Conservation (phyloP, 2,888 invertebrate species). For the Chrysotoxum bicinctum region DNA sequence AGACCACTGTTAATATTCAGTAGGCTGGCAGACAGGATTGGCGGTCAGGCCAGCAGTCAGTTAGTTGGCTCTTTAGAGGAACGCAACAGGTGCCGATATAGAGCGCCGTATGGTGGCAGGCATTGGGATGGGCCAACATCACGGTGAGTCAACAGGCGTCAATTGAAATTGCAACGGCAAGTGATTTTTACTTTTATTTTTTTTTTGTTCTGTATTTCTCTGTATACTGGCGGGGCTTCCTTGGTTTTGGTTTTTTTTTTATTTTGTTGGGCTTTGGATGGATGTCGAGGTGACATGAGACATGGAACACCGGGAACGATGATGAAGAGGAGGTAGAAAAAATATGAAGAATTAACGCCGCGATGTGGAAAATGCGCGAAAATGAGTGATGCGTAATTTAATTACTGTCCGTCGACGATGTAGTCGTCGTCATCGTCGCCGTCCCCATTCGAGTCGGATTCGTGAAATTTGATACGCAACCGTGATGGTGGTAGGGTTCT, state of each 20-base stretch:
- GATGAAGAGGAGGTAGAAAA: neutral
- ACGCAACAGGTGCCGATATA: constrained; percentile 60
- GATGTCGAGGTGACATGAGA: constrained; percentile 24
- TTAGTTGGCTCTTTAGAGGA: constrained; percentile 47
- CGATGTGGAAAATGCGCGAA: constrained; percentile 73
- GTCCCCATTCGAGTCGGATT: constrained; percentile 1
- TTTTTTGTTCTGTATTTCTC: neutral
- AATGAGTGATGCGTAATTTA: constrained; percentile 73
- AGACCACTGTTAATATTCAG: constrained; percentile 63
- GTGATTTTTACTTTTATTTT: constrained; percentile 37
- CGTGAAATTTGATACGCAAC: constrained; percentile 60
- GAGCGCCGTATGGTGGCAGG: constrained; percentile 45
- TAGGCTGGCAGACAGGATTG: constrained; percentile 58
- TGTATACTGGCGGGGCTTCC: constrained; percentile 14
- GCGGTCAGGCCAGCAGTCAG: constrained; percentile 37
- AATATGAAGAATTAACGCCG: constrained; percentile 62
- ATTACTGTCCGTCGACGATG: constrained; percentile 43
- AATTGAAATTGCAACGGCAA: constrained; percentile 65
- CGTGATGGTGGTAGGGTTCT: constrained; percentile 42
- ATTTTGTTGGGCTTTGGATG: neutral
- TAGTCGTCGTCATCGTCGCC: constrained; percentile 11
- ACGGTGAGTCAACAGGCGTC: constrained; percentile 66
- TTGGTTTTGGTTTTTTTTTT: neutral
- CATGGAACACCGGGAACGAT: constrained; percentile 27
- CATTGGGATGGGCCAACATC: constrained; percentile 26